Evolutionary conservation across 2,113 vertebrate species (phyloP).

Genomic region (Labeo catla): DNA sequence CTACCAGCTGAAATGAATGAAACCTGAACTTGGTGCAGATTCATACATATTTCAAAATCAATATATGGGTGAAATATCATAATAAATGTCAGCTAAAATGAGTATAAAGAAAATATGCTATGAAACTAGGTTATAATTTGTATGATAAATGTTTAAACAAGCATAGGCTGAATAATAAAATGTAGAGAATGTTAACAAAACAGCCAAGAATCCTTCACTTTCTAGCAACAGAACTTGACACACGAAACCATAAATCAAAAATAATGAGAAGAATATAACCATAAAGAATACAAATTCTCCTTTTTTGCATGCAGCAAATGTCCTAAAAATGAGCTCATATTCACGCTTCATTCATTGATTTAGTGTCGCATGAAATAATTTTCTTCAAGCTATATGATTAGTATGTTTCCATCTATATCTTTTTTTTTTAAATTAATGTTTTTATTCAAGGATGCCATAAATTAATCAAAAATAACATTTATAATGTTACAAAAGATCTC

Average conservation of each 20-base stretch:
- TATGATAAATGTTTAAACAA: neutral
- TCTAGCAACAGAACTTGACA: neutral
- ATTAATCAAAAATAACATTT: neutral
- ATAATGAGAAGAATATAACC: neutral
- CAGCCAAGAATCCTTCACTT: neutral
- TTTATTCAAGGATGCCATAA: neutral
- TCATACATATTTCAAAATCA: neutral
- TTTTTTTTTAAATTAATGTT: neutral
- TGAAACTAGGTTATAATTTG: neutral
- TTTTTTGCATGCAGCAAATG: neutral
- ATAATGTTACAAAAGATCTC: neutral
- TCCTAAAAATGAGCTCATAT: neutral
- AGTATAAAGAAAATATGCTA: neutral
- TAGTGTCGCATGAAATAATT: neutral
- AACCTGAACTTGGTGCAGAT: neutral
- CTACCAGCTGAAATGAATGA: no score
- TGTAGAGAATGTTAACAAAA: neutral
- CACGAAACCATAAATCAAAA: conserved; percentile 5
- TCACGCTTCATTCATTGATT: neutral
- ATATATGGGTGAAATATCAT: neutral
- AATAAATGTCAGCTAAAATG: neutral
- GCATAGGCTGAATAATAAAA: neutral
- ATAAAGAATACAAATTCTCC: neutral
- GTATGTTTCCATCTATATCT: neutral
- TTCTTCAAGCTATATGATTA: no score